Conservation (phyloP, 2,797 vertebrate genomes). For the Loris lydekkerianus region DNA sequence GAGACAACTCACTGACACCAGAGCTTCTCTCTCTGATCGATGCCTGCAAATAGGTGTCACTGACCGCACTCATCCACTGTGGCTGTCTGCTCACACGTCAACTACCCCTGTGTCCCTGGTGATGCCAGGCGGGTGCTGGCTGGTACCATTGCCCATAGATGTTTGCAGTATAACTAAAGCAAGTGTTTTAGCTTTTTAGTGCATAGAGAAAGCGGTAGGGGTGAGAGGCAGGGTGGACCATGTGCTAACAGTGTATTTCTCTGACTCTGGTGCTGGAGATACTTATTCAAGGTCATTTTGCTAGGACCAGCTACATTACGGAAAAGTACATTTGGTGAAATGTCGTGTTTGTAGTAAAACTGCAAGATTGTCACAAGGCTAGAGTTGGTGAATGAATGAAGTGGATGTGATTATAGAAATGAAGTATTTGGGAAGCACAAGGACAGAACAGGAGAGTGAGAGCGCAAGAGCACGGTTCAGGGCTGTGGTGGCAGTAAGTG, state of each 20-base stretch:
- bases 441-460: background rate
- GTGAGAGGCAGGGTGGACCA: background rate
- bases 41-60: rapidly evolving
- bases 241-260: background rate
- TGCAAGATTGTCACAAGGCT: background rate
- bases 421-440: background rate
- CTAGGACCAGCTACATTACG: background rate
- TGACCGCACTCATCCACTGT: no score
- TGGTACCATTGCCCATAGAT: background rate
- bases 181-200: background rate
- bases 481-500: background rate
- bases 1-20: background rate
- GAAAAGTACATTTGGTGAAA: conserved; percentile 36
- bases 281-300: background rate
- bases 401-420: background rate
- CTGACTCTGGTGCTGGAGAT: background rate
- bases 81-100: background rate
- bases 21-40: rapidly evolving
- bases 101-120: background rate
- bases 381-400: background rate
- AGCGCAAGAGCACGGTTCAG: background rate
- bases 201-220: background rate
- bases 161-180: background rate
- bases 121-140: background rate
- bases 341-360: conserved; percentile 26